These are phyloP conservation scores for Heterotis niloticus DNA, from an alignment of 2,113 vertebrate species.

Conservation along the genomic window DNA sequence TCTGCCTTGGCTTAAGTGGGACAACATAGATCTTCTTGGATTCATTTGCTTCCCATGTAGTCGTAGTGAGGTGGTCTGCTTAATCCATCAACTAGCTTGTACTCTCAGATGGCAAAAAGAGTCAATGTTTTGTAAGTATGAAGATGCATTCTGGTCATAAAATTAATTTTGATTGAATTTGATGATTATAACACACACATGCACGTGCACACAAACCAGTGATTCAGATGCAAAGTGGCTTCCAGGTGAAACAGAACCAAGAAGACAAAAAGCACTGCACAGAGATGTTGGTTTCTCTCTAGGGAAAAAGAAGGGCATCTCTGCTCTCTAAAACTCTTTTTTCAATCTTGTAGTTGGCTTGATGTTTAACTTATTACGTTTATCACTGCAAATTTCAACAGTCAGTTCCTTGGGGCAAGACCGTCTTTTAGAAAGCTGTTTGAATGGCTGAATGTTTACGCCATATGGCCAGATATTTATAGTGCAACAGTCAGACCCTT, in stretches of 20 bases:
- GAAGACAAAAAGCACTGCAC: neutral
- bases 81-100: neutral
- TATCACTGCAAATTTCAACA: no score
- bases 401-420: no score
- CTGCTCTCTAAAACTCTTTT: no score
- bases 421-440: neutral
- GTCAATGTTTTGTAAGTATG: neutral
- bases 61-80: neutral
- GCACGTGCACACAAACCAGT: no score
- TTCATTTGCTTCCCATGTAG: neutral
- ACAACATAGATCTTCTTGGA: slow-evolving; percentile 15
- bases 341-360: no score
- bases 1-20: slow-evolving; percentile 6
- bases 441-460: neutral
- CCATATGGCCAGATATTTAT: neutral
- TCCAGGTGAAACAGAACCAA: slow-evolving; percentile 7
- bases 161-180: neutral
- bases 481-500: neutral
- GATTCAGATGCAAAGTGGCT: neutral
- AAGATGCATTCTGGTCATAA: no score
- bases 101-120: slow-evolving; percentile 1
- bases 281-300: neutral
- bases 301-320: neutral
- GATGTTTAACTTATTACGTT: no score
- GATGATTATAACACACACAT: neutral